A percentile compares a stretch with the other conserved stretches of the same genome.
phyloP scores from a whole-genome alignment of 1,140 invertebrate genomes.

The Latrodectus geometricus region DNA sequence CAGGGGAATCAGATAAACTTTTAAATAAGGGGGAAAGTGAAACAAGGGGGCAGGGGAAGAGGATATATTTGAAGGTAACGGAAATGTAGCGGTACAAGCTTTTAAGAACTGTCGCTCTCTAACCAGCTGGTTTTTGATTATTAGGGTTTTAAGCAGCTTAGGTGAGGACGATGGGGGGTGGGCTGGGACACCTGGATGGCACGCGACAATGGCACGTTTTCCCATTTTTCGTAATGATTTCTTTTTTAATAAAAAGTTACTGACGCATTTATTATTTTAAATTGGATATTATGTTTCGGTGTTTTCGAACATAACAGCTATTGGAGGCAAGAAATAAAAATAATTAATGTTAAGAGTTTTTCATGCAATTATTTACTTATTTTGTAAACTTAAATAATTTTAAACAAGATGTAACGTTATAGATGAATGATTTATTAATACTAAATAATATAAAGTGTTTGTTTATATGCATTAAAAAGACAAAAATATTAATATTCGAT shows the following conservation, averaged over 20 bases:
- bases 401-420: too few relatives aligned
- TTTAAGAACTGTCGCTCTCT: neutral
- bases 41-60: neutral
- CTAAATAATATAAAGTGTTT: too few relatives aligned
- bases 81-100: constrained; percentile 55
- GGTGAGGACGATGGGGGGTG: neutral
- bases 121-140: constrained; percentile 56
- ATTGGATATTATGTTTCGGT: too few relatives aligned
- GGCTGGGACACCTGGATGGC: constrained; percentile 40
- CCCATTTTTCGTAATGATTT: neutral
- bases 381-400: too few relatives aligned
- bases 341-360: too few relatives aligned
- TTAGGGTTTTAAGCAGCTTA: constrained; percentile 23
- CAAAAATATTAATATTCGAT: too few relatives aligned
- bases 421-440: too few relatives aligned
- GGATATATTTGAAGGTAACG: constrained; percentile 22
- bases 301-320: too few relatives aligned
- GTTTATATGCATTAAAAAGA: too few relatives aligned
- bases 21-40: constrained; percentile 16
- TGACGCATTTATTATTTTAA: neutral
- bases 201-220: constrained; percentile 31
- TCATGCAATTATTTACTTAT: too few relatives aligned
- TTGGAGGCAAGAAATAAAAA: too few relatives aligned
- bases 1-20: constrained; percentile 47
- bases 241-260: neutral